Evolutionary conservation across 2,797 vertebrate genomes (phyloP), one percentile per base, ranked within the genome.

Genomic region (Enteromius fasciolatus): DNA sequence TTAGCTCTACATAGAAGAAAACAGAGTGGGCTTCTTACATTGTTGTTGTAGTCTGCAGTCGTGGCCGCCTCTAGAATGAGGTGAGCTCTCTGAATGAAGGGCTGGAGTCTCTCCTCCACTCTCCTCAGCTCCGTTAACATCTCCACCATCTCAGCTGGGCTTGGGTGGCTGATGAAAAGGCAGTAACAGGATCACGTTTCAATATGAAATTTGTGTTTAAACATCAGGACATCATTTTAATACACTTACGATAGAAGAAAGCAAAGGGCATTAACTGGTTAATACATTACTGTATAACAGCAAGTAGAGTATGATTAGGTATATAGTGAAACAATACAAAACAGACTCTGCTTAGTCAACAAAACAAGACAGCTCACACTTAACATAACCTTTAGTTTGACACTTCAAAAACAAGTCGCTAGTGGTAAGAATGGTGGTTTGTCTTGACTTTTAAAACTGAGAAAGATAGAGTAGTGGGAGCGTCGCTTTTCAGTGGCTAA

Each of bases 71-170:
- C 96, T 85, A 98, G 89, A 85, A 98, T 95, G 82, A 95, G 93
- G 66, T 96, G 95, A 86, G 96, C 96, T 85, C 96, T 95, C 90
- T 97, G 96, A 85, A 97, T 92, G 87, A 97, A 97, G 1, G 97
- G 97, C 88, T 97, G 96, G 61, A 98, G 95, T 69, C 96, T 92
- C 82, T 94, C 94, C 89, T 97, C 96, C 63, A 96, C 93, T 67
- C 96, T 89, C 48, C 95, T 94, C 6, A 98, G 92, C 87, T 97
- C 96, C 74, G 94, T 93, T 83, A 98, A 90, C 87, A 98, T 95
- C 89, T 97, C 96, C 0, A 96, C 94, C 82, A 96, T 91, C 88
- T 98, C 97, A 1, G 92, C 90, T 0, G 97, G 97, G 57, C 96
- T 96, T 1, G 97, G 96, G 79, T 97, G 96, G 89, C 96, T 98